Conservation (phyloP, 2,113 vertebrate species). For the Strigops habroptila region DNA sequence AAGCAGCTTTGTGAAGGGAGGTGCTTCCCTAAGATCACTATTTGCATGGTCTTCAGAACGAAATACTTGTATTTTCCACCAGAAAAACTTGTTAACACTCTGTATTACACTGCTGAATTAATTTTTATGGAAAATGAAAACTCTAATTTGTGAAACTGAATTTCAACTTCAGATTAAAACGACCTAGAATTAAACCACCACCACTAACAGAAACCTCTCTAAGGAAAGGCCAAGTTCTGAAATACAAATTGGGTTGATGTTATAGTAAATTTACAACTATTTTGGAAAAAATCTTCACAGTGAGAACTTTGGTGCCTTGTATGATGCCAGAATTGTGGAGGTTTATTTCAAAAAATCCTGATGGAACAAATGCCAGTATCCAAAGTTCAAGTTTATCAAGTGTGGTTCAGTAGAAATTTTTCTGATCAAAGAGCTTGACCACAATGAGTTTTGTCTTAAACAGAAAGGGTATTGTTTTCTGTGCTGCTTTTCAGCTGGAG, state of each 20-base stretch:
- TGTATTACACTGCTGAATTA: not conserved
- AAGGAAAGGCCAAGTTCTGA: not conserved
- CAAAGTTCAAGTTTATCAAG: not conserved
- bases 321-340: not conserved
- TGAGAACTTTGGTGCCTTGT: not conserved
- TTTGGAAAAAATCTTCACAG: not conserved
- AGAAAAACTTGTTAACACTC: not conserved
- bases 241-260: not conserved
- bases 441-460: not conserved
- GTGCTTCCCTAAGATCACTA: not conserved
- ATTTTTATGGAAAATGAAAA: not conserved
- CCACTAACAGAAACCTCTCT: not conserved
- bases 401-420: not conserved
- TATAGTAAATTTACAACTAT: not conserved
- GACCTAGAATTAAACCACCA: not conserved
- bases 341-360: not conserved
- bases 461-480: not conserved
- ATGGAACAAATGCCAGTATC: not conserved
- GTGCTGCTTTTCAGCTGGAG: not conserved
- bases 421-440: not conserved
- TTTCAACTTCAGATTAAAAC: not conserved
- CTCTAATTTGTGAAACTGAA: not conserved
- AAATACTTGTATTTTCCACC: not conserved
- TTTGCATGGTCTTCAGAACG: not conserved
- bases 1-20: not conserved